A percentile compares a stretch with the other conserved stretches of the same genome.
phyloP scores from a whole-genome alignment of 1,140 invertebrate species.

The Euwallacea similis region DNA sequence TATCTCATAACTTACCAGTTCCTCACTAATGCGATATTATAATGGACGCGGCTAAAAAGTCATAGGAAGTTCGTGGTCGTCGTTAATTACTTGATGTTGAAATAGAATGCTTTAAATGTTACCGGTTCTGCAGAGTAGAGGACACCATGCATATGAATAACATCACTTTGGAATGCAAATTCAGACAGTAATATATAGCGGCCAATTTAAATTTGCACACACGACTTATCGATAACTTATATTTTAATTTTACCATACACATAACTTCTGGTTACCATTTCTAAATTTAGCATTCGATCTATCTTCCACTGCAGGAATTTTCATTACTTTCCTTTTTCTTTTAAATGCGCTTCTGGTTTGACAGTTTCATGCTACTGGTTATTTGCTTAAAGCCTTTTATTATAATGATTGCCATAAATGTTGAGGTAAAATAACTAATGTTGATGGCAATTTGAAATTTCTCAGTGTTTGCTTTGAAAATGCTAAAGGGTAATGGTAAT shows the following conservation, averaged over 20 bases:
- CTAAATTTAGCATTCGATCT: constrained; percentile 1
- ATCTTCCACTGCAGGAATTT: neutral
- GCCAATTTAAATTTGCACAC: constrained; percentile 14
- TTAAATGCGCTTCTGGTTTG: no score
- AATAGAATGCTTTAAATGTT: constrained; percentile 8
- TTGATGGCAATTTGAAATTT: no score
- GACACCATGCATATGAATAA: constrained; percentile 12
- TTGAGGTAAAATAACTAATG: no score
- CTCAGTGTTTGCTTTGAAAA: no score
- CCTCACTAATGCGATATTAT: no score
- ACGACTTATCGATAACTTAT: constrained; percentile 12
- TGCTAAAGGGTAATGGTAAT: no score
- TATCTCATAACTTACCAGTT: no score
- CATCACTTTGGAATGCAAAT: constrained; percentile 10
- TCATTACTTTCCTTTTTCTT: no score
- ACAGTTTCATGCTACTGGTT: no score
- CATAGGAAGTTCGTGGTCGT: constrained; percentile 8
- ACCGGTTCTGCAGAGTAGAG: constrained; percentile 2
- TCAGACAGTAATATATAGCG: constrained; percentile 14
- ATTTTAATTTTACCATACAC: constrained; percentile 3
- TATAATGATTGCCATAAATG: no score
- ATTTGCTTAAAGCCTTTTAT: no score
- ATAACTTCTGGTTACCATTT: neutral
- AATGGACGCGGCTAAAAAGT: no score
- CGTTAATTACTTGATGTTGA: constrained; percentile 10